Evolutionary conservation across 2,888 invertebrate species (phyloP).

Genomic region (Cataglyphis altisquamis): DNA sequence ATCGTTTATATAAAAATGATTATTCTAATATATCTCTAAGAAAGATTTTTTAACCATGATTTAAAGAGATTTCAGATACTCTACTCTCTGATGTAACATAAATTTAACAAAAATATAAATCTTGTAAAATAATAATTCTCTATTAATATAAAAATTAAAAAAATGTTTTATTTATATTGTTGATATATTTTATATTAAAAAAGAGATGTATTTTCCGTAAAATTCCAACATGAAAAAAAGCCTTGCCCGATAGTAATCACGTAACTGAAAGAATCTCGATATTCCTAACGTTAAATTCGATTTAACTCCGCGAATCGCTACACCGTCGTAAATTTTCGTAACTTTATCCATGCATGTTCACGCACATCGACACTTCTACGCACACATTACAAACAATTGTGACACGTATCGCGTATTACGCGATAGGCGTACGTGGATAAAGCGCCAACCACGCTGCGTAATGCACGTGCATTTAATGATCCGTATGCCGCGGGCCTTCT

Average conservation of each 20-base stretch:
- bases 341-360: constrained; percentile 21
- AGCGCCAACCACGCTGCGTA: constrained; percentile 57
- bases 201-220: neutral
- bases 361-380: neutral
- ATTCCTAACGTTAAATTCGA: constrained; percentile 1
- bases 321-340: constrained; percentile 17
- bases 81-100: neutral
- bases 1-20: neutral
- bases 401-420: constrained; percentile 27
- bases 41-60: neutral
- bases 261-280: constrained; percentile 23
- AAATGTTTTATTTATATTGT: no score
- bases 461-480: constrained; percentile 80
- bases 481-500: constrained; percentile 62
- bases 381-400: constrained; percentile 5
- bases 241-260: neutral
- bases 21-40: neutral
- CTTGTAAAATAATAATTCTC: neutral
- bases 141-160: no score
- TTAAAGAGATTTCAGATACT: neutral
- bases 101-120: neutral
- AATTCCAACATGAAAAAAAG: neutral
- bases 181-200: no score
- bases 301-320: constrained; percentile 1
- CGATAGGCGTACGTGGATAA: constrained; percentile 41